Conservation (phyloP, 1,140 invertebrate genomes). For the Armadillidium nasatum region DNA sequence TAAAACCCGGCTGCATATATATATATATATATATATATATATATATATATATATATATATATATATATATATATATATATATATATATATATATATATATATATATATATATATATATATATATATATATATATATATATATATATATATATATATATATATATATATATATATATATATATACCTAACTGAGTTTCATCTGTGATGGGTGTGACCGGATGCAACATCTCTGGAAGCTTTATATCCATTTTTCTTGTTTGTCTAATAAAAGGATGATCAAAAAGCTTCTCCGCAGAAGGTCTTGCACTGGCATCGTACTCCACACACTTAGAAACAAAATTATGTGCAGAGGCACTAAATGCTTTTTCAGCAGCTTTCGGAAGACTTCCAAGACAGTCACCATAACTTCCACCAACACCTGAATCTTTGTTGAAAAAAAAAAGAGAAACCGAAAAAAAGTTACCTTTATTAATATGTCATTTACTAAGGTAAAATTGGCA, state of each 20-base stretch:
- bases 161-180: constrained; percentile 13
- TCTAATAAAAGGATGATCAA: neutral
- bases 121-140: constrained; percentile 10
- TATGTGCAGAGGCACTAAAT: neutral
- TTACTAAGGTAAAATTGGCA: too few species aligned
- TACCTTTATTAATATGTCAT: too few species aligned
- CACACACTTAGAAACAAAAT: neutral
- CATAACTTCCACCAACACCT: neutral
- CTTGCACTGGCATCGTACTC: neutral
- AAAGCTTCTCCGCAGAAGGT: neutral
- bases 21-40: constrained; percentile 13
- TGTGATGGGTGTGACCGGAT: neutral
- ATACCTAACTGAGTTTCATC: neutral
- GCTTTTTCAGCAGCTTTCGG: neutral
- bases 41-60: constrained; percentile 1
- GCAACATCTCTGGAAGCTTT: neutral
- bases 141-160: constrained; percentile 10
- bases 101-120: constrained; percentile 11
- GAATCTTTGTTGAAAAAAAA: neutral
- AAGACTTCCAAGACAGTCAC: neutral
- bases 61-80: constrained; percentile 13
- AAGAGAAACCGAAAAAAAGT: neutral
- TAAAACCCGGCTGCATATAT: too few species aligned
- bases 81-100: constrained; percentile 15
- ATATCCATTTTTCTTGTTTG: neutral